Evolutionary conservation across 53 echinoderm and acorn worm genomes (phyloP).

Genomic region (Stichopus horrens): DNA sequence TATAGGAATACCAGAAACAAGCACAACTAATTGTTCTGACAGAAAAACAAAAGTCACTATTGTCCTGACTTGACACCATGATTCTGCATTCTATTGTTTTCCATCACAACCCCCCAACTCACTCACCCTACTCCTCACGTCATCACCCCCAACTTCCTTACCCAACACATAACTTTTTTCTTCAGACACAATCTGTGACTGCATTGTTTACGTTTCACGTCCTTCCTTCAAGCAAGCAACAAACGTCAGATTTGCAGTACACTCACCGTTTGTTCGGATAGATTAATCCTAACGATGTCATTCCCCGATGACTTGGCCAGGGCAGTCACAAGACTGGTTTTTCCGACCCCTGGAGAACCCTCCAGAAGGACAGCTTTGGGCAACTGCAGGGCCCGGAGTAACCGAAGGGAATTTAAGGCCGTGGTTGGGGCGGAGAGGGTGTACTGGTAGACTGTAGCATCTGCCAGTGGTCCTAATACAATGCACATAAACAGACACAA

Average conservation of each 20-base stretch:
- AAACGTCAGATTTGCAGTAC: neutral
- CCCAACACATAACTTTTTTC: too few relatives aligned
- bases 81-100: too few relatives aligned
- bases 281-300: constrained; percentile 81
- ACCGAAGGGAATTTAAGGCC: constrained; percentile 76
- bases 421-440: constrained; percentile 93
- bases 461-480: constrained; percentile 50
- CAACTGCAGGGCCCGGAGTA: constrained; percentile 83
- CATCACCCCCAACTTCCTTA: too few relatives aligned
- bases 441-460: constrained; percentile 52
- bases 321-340: constrained; percentile 92
- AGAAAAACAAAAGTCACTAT: too few relatives aligned
- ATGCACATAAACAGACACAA: neutral
- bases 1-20: too few relatives aligned
- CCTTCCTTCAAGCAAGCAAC: too few relatives aligned
- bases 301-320: constrained; percentile 89
- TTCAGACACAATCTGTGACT: too few relatives aligned
- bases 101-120: too few relatives aligned
- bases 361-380: constrained; percentile 84
- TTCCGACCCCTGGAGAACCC: constrained; percentile 96
- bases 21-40: too few relatives aligned
- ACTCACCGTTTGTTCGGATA: constrained; percentile 95
- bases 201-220: too few relatives aligned
- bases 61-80: too few relatives aligned
- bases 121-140: too few relatives aligned